Base-by-base conservation (phyloP, 2,797 vertebrate genomes). In the Brachyrhaphis roseni region DNA sequence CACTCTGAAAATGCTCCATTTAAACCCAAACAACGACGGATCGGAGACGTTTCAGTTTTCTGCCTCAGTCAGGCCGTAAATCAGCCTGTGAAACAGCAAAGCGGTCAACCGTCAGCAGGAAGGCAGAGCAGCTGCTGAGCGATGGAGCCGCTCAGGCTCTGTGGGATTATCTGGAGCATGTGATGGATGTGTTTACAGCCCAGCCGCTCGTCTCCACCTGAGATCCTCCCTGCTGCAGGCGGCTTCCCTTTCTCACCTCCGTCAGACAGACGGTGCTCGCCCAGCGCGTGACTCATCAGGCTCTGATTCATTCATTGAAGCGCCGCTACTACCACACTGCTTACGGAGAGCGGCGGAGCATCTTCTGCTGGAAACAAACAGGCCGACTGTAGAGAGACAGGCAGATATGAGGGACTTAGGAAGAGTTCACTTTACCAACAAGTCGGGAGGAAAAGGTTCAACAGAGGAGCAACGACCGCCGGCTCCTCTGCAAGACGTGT, bases 161-260 rank as follows among this genome's bases (percentile, higher is more conserved):
- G 82, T 86, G 83, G 72, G 84, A 88, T 86, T 82, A 87, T 90
- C 78, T 89, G 78, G 79, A 89, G 85, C 91, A 82, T 91, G 90
- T 91, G 89, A 90, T 89, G 88, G 73, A 82, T 84, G 88, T 89
- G 81, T 90, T 89, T 80, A 87, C 87, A 78, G 76, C 53, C 70
- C 20, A 8, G 86, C 68, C 76, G 0, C 76, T 66, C 76, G 31
- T 80, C 86, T 86, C 78, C 84, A 81, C 79, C 87, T 80, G 87
- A 85, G 78, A 57, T 76, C 82, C 62, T 84, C 75, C 1, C 55
- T 74, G 82, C 72, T 31, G 55, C 76, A 31, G 80, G 84, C 83
- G 87, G 87, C 81, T 79, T 91, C 83, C 82, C 78, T 81, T 75
- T 1, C 76, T 74, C 86, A 46, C 80, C 72, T 45, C 66, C 47